phyloP scores from a whole-genome alignment of 2,797 vertebrate genomes.

The Valencia hispanica region DNA sequence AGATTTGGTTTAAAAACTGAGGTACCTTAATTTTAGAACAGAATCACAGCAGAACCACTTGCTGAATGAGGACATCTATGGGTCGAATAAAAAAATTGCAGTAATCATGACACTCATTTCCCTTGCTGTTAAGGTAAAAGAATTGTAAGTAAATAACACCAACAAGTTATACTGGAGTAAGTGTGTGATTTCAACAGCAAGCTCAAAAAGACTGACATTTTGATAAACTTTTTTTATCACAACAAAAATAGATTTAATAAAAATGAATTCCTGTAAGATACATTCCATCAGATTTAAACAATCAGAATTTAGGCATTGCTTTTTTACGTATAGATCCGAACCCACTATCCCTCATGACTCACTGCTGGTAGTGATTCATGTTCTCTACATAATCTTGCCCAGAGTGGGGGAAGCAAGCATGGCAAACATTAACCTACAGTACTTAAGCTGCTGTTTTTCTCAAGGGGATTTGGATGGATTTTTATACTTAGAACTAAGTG shows the following conservation, averaged over 20 bases:
- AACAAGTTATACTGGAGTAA: background rate
- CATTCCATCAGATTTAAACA: background rate
- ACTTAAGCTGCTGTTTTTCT: conserved; percentile 68
- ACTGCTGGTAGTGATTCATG: conserved; percentile 43
- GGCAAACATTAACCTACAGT: conserved; percentile 59
- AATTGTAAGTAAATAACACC: background rate
- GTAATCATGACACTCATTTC: conserved; percentile 2
- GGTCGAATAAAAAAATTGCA: conserved; percentile 62
- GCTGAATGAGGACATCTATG: conserved; percentile 82
- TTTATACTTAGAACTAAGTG: conserved; percentile 53
- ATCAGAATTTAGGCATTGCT: conserved; percentile 13
- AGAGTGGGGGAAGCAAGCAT: conserved; percentile 44
- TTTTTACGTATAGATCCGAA: conserved; percentile 21
- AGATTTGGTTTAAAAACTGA: conserved; percentile 32
- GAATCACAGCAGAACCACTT: conserved; percentile 52
- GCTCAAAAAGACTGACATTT: background rate
- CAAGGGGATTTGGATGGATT: conserved; percentile 66
- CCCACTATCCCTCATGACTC: conserved; percentile 28
- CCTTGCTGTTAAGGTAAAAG: background rate
- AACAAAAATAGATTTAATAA: background rate
- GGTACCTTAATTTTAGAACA: conserved; percentile 30
- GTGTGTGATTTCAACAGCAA: background rate
- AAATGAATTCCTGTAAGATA: background rate
- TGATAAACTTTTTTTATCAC: background rate
- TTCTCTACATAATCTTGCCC: conserved; percentile 50